Percentiles rank a stretch among this genome's conserved stretches.
Conservation (phyloP, 2,888 invertebrate species). For the Cabera pusaria region DNA sequence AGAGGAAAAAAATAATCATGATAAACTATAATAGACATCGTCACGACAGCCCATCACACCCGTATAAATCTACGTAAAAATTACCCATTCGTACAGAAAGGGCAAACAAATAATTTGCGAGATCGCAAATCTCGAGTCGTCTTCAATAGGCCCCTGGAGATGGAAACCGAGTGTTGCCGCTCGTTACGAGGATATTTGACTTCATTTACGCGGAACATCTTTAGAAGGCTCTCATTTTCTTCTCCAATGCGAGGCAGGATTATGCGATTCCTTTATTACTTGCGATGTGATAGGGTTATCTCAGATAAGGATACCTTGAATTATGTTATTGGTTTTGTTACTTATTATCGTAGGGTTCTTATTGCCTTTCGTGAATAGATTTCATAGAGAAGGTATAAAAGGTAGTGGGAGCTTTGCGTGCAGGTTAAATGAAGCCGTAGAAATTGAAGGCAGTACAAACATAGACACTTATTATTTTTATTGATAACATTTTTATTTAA, state of each 20-base stretch:
- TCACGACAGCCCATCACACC: constrained; percentile 5
- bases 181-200: constrained; percentile 31
- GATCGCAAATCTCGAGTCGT: constrained; percentile 24
- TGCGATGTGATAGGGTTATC: constrained; percentile 24
- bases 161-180: constrained; percentile 24
- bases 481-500: too few species aligned
- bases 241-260: constrained; percentile 22
- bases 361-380: constrained; percentile 10
- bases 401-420: too few species aligned
- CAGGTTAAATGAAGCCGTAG: too few species aligned
- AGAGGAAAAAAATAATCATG: too few species aligned
- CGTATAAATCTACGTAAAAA: constrained; percentile 20
- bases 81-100: constrained; percentile 19
- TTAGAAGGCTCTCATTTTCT: constrained; percentile 27
- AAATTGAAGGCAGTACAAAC: too few species aligned
- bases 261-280: constrained; percentile 25
- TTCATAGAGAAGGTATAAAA: too few species aligned
- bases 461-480: too few species aligned
- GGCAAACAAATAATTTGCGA: constrained; percentile 26
- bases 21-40: too few species aligned
- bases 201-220: constrained; percentile 30
- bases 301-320: constrained; percentile 23
- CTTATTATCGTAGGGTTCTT: constrained; percentile 12
- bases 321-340: constrained; percentile 24
- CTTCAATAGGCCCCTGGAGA: constrained; percentile 26